Evolutionary conservation across 2,113 vertebrate species (phyloP).

Genomic region (Climacteris rufus): DNA sequence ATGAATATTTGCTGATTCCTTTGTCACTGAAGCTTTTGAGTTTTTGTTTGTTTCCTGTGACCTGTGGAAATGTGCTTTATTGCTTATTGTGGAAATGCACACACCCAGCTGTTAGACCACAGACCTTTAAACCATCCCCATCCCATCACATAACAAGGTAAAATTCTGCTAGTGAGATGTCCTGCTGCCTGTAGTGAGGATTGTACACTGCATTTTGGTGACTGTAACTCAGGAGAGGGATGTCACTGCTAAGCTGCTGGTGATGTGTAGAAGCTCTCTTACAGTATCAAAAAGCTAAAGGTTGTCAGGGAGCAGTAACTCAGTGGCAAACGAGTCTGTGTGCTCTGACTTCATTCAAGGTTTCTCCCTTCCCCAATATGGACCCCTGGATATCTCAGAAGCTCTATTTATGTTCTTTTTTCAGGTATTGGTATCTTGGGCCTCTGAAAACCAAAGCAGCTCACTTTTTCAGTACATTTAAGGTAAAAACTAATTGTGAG

Average conservation of each 20-base stretch:
- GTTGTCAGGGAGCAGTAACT: background rate
- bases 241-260: background rate
- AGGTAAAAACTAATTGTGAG: slow-evolving; percentile 67
- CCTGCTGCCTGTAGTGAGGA: background rate
- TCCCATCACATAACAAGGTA: background rate
- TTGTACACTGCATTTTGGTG: background rate
- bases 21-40: background rate
- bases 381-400: background rate
- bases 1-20: background rate
- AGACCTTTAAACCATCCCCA: background rate
- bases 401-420: background rate
- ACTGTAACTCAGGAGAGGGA: background rate
- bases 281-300: background rate
- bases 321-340: background rate
- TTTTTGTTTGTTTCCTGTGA: background rate
- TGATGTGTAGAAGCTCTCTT: background rate
- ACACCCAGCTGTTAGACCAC: background rate
- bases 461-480: slow-evolving; percentile 87
- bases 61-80: background rate
- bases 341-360: background rate
- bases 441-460: slow-evolving; percentile 92
- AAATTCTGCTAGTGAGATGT: background rate
- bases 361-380: background rate
- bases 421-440: slow-evolving; percentile 95
- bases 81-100: background rate